Conservation (phyloP, 2,888 invertebrate species). For the Troglohyphantes excavatus region DNA sequence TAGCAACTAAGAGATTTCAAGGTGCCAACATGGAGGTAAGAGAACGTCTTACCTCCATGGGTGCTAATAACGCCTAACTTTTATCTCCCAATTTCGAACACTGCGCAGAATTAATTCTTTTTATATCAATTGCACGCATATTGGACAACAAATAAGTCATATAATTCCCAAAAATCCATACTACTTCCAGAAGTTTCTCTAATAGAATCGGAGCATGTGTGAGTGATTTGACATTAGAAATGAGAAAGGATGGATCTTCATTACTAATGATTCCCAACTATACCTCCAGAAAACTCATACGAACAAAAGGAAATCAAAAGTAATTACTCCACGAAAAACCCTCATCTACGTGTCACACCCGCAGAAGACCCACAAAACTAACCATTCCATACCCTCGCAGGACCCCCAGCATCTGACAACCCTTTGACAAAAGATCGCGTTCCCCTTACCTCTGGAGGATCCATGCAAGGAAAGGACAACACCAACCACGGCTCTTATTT, state of each 20-base stretch:
- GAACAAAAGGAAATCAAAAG: conserved; percentile 29
- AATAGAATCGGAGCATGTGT: too few species aligned
- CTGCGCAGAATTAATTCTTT: too few species aligned
- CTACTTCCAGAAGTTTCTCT: too few species aligned
- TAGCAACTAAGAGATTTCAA: too few species aligned
- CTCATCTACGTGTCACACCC: background rate
- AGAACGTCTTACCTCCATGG: too few species aligned
- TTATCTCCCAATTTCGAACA: too few species aligned
- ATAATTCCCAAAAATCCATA: too few species aligned
- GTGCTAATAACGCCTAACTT: too few species aligned
- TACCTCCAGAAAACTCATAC: background rate
- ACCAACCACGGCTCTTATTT: conserved; percentile 5
- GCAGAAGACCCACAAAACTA: background rate
- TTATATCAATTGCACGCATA: too few species aligned
- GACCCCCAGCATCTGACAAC: conserved; percentile 33
- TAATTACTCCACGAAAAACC: conserved; percentile 36
- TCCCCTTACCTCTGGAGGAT: conserved; percentile 7
- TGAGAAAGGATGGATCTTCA: background rate
- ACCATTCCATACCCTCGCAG: conserved; percentile 32
- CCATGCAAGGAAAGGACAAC: background rate
- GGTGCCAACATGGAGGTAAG: too few species aligned
- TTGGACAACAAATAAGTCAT: too few species aligned
- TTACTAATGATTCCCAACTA: background rate
- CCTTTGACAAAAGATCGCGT: conserved; percentile 37
- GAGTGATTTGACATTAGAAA: background rate